Conservation (phyloP, 1,140 invertebrate genomes). For the Orchesella cincta region DNA sequence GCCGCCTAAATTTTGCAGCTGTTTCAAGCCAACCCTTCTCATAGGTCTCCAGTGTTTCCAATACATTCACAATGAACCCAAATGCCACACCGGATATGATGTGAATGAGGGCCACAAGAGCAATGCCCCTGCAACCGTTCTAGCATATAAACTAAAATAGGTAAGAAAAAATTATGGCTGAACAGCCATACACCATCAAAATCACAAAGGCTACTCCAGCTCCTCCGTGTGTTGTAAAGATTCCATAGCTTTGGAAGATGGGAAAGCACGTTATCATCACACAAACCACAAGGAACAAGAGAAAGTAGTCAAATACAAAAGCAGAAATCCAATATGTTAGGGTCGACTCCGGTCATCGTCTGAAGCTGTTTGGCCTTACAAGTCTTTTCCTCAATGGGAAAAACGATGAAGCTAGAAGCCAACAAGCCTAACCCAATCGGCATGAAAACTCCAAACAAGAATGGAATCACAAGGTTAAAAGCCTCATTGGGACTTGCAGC, state of each 20-base stretch:
- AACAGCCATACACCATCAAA: constrained; percentile 45
- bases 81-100: constrained; percentile 40
- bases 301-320: constrained; percentile 47
- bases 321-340: constrained; percentile 67
- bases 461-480: constrained; percentile 52
- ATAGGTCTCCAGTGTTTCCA: constrained; percentile 40
- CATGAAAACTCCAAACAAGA: constrained; percentile 45
- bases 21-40: no score
- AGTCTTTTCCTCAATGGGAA: constrained; percentile 63
- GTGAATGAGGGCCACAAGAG: constrained; percentile 46
- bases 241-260: constrained; percentile 44
- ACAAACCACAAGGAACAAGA: constrained; percentile 38
- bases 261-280: constrained; percentile 46
- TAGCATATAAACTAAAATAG: constrained; percentile 37
- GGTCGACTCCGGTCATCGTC: constrained; percentile 74
- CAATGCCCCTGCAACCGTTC: constrained; percentile 47
- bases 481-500: constrained; percentile 43
- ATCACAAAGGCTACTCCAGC: constrained; percentile 44
- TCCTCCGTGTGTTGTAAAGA: constrained; percentile 45
- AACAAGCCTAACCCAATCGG: constrained; percentile 62
- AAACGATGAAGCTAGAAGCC: constrained; percentile 72
- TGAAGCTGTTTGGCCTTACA: constrained; percentile 68
- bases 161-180: constrained; percentile 49
- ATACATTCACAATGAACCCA: constrained; percentile 41
- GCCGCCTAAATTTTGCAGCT: neutral